Evolutionary conservation across 2,888 invertebrate genomes (phyloP).

Genomic region (Vesta saturnalis): DNA sequence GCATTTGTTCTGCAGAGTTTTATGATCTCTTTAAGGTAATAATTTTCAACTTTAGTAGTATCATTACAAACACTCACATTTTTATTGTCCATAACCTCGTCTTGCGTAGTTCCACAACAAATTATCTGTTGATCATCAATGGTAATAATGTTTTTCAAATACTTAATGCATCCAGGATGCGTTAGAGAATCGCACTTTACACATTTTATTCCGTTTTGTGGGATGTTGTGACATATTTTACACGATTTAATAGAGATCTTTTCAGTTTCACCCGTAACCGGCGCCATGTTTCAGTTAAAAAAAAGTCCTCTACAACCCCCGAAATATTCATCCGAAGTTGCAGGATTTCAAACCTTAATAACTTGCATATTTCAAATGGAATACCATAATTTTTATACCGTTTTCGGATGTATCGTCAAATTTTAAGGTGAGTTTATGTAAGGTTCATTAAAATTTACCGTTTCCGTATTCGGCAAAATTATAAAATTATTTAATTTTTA

Average conservation of each 20-base stretch:
- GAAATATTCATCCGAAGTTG: no score
- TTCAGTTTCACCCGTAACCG: no score
- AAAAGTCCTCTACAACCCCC: no score
- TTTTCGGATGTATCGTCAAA: no score
- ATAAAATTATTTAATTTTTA: no score
- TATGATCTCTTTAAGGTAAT: neutral
- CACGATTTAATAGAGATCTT: neutral
- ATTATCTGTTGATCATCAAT: neutral
- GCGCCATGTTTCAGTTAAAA: no score
- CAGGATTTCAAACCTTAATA: no score
- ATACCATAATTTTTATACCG: no score
- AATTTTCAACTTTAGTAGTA: neutral
- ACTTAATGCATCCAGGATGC: constrained; percentile 2
- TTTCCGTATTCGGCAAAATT: no score
- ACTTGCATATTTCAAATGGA: no score
- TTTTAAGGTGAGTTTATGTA: no score
- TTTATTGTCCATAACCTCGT: neutral
- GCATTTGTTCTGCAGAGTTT: neutral
- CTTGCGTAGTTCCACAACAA: neutral
- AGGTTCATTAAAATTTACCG: no score
- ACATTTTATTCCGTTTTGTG: neutral
- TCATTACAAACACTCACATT: neutral
- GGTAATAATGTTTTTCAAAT: neutral
- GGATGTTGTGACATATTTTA: neutral
- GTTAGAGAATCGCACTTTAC: neutral